A percentile compares a stretch with the other conserved stretches of the same genome.
phyloP scores from a whole-genome alignment of 2,113 vertebrate genomes.

The Chitala chitala region DNA sequence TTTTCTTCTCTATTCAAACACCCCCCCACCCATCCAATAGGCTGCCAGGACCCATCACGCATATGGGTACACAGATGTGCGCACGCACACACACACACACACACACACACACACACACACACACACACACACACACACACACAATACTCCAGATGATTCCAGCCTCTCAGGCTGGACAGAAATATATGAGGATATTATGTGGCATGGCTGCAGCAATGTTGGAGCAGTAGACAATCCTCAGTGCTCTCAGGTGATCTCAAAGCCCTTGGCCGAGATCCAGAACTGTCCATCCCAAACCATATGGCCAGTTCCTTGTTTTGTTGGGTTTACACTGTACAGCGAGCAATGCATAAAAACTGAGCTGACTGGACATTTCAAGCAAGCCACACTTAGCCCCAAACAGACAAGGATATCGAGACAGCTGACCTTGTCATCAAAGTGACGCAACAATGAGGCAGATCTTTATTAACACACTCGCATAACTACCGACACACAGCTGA shows the following conservation, averaged over 20 bases:
- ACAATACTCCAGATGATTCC: constrained; percentile 3
- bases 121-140: constrained; percentile 19
- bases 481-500: background rate
- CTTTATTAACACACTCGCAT: too few species aligned
- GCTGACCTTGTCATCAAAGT: background rate
- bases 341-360: constrained; percentile 37
- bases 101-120: constrained; percentile 11
- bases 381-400: constrained; percentile 26
- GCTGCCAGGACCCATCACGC: constrained; percentile 12
- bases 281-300: constrained; percentile 43
- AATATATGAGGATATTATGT: constrained; percentile 6
- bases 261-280: constrained; percentile 38
- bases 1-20: background rate
- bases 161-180: constrained; percentile 1
- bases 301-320: constrained; percentile 46
- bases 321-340: constrained; percentile 35
- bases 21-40: background rate
- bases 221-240: background rate
- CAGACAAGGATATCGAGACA: background rate
- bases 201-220: background rate
- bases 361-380: constrained; percentile 32
- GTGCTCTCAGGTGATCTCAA: constrained; percentile 14
- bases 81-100: constrained; percentile 20
- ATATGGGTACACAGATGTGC: constrained; percentile 12
- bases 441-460: too few species aligned